Conservation (phyloP, 2,113 vertebrate species). For the Stegastes partitus region DNA sequence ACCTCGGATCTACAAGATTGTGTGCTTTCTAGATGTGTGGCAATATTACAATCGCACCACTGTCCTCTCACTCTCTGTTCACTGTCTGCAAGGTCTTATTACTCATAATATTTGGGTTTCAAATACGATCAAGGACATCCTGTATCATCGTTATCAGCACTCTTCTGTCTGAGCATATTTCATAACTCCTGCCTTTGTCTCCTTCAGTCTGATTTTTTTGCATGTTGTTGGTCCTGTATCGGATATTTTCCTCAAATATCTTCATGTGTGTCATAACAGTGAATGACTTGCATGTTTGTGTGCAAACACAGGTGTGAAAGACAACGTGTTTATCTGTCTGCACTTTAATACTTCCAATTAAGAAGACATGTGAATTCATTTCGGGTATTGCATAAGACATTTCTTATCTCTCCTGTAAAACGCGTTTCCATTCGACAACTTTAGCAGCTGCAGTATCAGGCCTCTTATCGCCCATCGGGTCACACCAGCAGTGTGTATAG, state of each 20-base stretch:
- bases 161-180: slow-evolving; percentile 57
- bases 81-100: slow-evolving; percentile 42
- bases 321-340: background rate
- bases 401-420: slow-evolving; percentile 21
- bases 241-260: slow-evolving; percentile 16
- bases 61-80: slow-evolving; percentile 31
- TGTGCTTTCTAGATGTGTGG: slow-evolving; percentile 23
- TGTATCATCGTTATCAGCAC: slow-evolving; percentile 46
- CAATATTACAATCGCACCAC: background rate
- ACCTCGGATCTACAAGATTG: slow-evolving; percentile 19
- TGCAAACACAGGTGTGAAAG: background rate
- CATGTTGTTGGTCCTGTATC: slow-evolving; percentile 7
- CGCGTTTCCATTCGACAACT: slow-evolving; percentile 20
- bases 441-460: slow-evolving; percentile 6
- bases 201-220: background rate
- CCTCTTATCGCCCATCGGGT: slow-evolving; percentile 34
- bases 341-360: background rate
- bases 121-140: slow-evolving; percentile 69
- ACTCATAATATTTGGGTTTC: slow-evolving; percentile 78
- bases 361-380: slow-evolving; percentile 18
- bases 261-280: slow-evolving; percentile 1
- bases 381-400: slow-evolving; percentile 39
- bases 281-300: slow-evolving; percentile 8
- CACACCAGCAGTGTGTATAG: background rate
- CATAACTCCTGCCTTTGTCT: slow-evolving; percentile 43